Base-by-base conservation (phyloP, 92 coral and sea anemone species). In the Siderastrea radians region DNA sequence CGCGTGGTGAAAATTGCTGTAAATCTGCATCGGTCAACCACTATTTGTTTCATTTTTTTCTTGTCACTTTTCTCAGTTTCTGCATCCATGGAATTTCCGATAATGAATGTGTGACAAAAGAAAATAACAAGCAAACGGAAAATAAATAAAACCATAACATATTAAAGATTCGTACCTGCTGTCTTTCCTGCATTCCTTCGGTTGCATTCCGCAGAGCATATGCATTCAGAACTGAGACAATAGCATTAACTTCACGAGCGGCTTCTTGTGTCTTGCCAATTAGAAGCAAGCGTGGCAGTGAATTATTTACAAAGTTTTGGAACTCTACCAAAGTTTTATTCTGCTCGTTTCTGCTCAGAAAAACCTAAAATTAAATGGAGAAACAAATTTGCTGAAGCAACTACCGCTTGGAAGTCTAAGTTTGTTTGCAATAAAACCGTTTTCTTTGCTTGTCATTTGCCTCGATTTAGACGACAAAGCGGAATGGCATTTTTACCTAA, bases 241-340 rank as follows among this genome's bases (percentile, higher is more conserved):
- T 48, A 2, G 88, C 81, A 57, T 91, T 91, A 5, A 86, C 78
- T 11, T 80, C 87, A 69, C 84, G 94, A 50, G 91, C 62, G 47
- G 79, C 86, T 60, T 91, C 94, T 45, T 91, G 94, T 16, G 78
- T 66, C 81, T 86, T 91, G 38, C 94, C 94, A 1, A 74, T 68
- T 15, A 55, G 60, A 8, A 91, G 44, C 77, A 91, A 12, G 9
- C 16, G 48, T 16, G 69, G 51, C 71, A 87, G 46, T 46, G 69
- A 74, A 64, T 62, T 54, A 4, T 49, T 74, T n/a, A 73, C n/a
- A 19, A 68, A 79, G 74, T 74, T 26, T 12, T 62, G 61, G 3
- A 84, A 50, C 64, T 74, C 49, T 49, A 26, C 49, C 15, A 84
- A 49, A 3, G 72, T 72, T n/a, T 73, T 66, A 11, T 46, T 51